These are phyloP conservation scores for Cochlearius cochlearius DNA, from an alignment of 2,113 vertebrate species.

Conservation along the genomic window DNA sequence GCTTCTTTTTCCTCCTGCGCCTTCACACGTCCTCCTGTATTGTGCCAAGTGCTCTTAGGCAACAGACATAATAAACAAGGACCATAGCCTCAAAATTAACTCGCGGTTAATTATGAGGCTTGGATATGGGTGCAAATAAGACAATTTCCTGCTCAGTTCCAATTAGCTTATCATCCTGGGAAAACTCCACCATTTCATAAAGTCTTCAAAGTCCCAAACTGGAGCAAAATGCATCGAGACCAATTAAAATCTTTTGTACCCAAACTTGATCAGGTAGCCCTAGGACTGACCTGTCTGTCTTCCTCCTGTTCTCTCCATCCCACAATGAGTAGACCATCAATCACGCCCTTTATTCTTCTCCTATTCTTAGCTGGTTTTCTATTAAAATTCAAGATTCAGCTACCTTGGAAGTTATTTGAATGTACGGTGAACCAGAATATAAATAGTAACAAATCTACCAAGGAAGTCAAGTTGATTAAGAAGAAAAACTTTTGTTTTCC, in stretches of 20 bases:
- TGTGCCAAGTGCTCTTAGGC: neutral
- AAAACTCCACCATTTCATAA: neutral
- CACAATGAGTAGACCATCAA: neutral
- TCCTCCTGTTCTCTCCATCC: neutral
- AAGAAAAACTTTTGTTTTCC: neutral
- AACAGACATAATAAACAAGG: neutral
- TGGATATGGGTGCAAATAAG: neutral
- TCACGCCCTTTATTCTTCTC: neutral
- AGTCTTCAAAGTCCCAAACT: neutral
- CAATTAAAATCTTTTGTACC: neutral
- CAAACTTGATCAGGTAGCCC: neutral
- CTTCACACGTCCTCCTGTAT: neutral
- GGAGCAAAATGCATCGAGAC: neutral
- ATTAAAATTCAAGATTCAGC: neutral
- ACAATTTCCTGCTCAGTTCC: no score
- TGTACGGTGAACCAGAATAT: neutral
- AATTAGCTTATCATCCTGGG: neutral
- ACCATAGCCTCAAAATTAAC: neutral
- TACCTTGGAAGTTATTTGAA: neutral
- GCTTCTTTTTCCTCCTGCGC: neutral
- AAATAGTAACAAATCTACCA: neutral
- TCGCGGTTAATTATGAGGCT: neutral
- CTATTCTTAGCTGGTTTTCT: neutral
- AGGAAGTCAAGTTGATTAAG: neutral
- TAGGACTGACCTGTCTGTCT: neutral